Base-by-base conservation (phyloP, 2,797 vertebrate genomes). In the Parambassis ranga region DNA sequence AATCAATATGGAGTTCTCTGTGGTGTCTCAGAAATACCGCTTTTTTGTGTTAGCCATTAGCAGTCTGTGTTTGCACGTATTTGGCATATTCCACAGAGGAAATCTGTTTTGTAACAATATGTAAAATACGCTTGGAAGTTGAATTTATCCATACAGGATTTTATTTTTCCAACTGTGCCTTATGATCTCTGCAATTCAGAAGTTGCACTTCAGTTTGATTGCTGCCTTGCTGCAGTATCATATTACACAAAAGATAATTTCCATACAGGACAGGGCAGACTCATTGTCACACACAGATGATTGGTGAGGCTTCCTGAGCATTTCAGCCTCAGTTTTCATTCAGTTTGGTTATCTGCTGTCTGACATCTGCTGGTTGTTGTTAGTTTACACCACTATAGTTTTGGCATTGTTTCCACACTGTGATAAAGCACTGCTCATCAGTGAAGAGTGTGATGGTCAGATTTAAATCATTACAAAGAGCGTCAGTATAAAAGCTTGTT, bases 321-420 rank as follows among this genome's bases (percentile, higher is more conserved):
- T n/a, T n/a, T n/a, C n/a, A n/a, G n/a, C n/a, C n/a, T n/a, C n/a
- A n/a, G n/a, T n/a, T n/a, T n/a, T n/a, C n/a, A n/a, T n/a, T n/a
- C n/a, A 7, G 18, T 65, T 52, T 69, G 37, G 19, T 53, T 60
- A 11, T 64, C 64, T 42, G 4, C 5, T 61, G 31, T 52, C 7
- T 33, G 31, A 36, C 26, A 30, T 63, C 22, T 63, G 16, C 27
- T 36, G 30, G 41, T 39, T 56, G 43, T 62, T 24, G 27, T 22
- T 27, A 47, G 13, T 64, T 20, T 27, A 35, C 30, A 16, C 10
- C 22, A 9, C 24, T 3, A 24, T 62, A 20, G n/a, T n/a, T n/a
- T n/a, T n/a, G n/a, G n/a, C n/a, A n/a, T n/a, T 24, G 41, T 53
- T 14, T 41, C 37, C 51, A 1, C 27, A 36, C 26, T 41, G 23